Evolutionary conservation across 2,888 invertebrate genomes (phyloP), one percentile per base, ranked within the genome.

Genomic region (Geophilus truncorum): DNA sequence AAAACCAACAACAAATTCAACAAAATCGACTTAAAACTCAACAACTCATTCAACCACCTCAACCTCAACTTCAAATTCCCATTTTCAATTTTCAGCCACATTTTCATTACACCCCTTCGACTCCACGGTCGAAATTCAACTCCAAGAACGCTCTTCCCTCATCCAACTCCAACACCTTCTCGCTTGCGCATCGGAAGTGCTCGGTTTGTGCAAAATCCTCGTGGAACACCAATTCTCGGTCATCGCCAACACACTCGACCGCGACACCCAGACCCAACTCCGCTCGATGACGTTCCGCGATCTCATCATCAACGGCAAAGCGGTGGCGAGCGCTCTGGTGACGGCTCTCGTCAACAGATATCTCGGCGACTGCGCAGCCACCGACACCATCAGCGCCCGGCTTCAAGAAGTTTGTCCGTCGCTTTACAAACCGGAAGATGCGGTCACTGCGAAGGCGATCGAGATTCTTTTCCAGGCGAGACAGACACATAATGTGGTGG

Each of bases 401-500:
- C 88, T 99, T 80, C 90, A 97, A 77, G 93, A 96, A 84, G 91
- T 95, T 0, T 99, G 98, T 85, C 98, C 99, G 0, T 93, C 93
- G 84, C 89, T 99, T 30, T 99, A 97, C 86, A 92, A 94, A 83
- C 92, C 92, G 84, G 98, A 98, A 89, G 98, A 99, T 88, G 98
- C 97, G 3, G 94, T 95, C 12, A 96, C 95, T 84, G 95, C 97
- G 1, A 97, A 93, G 92, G 95, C 95, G 0, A 95, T 95, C 84
- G 97, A 97, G 88, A 91, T 96, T 84, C 89, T 97, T 80, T 91
- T 95, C 87, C 91, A 91, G 84, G 94, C 95, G 0, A 93, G 93
- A 85, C 70, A 82, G 18, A 34, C 23, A 18, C 91, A 90, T 82
- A 92, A 92, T 83, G 90, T 91, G 21, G 85, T 91, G 15, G 95